phyloP scores from a whole-genome alignment of 35 echinoderm and acorn worm genomes.

The Lytechinus pictus region DNA sequence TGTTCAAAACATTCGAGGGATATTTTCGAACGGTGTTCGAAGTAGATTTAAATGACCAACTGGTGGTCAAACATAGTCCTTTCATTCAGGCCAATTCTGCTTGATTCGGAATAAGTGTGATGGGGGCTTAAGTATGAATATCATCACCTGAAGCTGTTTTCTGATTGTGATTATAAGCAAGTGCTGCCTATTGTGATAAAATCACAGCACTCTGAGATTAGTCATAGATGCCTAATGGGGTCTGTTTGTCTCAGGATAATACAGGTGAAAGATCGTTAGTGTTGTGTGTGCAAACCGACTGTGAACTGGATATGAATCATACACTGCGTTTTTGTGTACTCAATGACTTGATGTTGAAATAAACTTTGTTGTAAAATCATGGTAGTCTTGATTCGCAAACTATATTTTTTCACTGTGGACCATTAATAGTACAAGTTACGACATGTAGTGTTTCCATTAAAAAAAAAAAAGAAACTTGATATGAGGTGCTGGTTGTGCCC shows the following conservation, averaged over 20 bases:
- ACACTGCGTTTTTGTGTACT: background rate
- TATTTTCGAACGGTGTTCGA: too few relatives aligned
- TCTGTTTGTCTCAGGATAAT: conserved; percentile 12
- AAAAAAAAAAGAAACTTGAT: too few relatives aligned
- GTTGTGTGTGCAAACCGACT: background rate
- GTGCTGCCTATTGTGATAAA: background rate
- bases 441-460: too few relatives aligned
- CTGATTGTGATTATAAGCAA: background rate
- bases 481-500: too few relatives aligned
- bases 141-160: background rate
- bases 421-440: too few relatives aligned
- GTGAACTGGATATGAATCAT: background rate
- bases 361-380: background rate
- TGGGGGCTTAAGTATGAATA: background rate
- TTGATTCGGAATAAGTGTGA: too few relatives aligned
- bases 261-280: background rate
- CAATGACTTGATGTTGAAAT: background rate
- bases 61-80: too few relatives aligned
- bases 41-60: too few relatives aligned
- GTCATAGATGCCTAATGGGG: conserved; percentile 16
- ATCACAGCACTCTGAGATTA: background rate
- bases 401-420: background rate
- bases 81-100: too few relatives aligned
- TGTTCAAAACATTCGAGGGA: too few relatives aligned
- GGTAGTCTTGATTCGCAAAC: background rate